Evolutionary conservation across 2,113 vertebrate species (phyloP), one percentile per base, ranked within the genome.

Genomic region (human (Homo sapiens)): DNA sequence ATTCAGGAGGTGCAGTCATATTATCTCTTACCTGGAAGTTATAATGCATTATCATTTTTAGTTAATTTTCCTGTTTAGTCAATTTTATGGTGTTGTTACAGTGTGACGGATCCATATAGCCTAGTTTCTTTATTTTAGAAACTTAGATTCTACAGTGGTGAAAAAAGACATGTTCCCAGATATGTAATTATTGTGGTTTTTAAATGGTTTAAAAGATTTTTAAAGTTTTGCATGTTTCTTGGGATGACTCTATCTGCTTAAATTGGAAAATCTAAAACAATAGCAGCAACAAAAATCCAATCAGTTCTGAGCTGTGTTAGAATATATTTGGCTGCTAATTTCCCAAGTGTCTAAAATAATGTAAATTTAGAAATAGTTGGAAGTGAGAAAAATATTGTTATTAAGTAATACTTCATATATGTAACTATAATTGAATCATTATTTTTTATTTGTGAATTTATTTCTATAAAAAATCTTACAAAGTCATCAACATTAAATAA

Each of bases 251-350:
- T 20, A 40, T 40, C 13, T 91, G 3, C 20, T 93, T 83, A 95
- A 72, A 35, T 17, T 59, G 17, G 12, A 78, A 93, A 90, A 66
- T 79, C 17, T 90, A 50, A 83, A 93, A 61, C 48, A 90, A 40
- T 14, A 81, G 35, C 18, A 48, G 20, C 11, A 81, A 75, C 30
- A 59, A 73, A 92, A 72, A 10, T 9, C 2, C 4, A 12, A 18
- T 40, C 6, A 73, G 8, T 76, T 89, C 70, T 75, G 35, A 92
- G 38, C 7, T 96, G 16, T 75, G 17, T 70, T 55, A 82, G 48
- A 43, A 12, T 83, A 88, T 59, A 57, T 66, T 90, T 89, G 84
- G 35, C 40, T 70, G 9, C 91, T 96, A 68, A 73, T 75, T 95
- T 64, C 3, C 30, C 43, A 55, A 61, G 57, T 81, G 23, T 95